A percentile compares a stretch with the other conserved stretches of the same genome.
phyloP scores from a whole-genome alignment of 2,113 vertebrate species.

The Cygnus buccinator region DNA sequence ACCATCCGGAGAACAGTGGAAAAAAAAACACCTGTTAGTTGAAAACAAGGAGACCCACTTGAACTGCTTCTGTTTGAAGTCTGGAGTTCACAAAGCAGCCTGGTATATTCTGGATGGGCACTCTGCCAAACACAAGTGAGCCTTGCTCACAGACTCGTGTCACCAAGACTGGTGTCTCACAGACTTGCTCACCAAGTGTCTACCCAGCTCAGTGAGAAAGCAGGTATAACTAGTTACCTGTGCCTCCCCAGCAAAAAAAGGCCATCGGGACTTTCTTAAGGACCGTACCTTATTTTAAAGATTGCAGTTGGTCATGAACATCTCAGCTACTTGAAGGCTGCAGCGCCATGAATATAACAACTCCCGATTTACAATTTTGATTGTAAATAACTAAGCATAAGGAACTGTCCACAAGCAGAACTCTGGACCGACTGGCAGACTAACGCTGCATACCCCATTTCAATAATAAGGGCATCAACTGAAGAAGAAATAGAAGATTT shows the following conservation, averaged over 20 bases:
- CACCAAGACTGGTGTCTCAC: too few relatives aligned
- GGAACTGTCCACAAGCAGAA: neutral
- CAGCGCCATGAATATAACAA: neutral
- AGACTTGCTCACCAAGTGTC: neutral
- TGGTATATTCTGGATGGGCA: neutral
- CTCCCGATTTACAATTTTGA: neutral
- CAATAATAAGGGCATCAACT: neutral
- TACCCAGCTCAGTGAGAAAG: neutral
- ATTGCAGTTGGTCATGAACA: neutral
- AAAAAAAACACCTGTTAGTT: neutral
- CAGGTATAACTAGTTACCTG: neutral
- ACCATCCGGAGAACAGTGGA: neutral
- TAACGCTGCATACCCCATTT: neutral
- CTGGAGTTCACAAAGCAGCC: neutral
- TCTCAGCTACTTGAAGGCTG: neutral
- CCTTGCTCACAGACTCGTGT: neutral
- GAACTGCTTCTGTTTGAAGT: neutral
- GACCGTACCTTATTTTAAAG: neutral
- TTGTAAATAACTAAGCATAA: neutral
- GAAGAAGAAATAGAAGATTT: neutral
- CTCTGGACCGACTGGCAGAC: neutral
- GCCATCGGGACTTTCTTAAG: neutral
- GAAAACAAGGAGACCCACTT: neutral
- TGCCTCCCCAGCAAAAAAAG: neutral
- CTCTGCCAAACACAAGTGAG: neutral